phyloP scores from a whole-genome alignment of 2,797 vertebrate species.

The Sciurus carolinensis region DNA sequence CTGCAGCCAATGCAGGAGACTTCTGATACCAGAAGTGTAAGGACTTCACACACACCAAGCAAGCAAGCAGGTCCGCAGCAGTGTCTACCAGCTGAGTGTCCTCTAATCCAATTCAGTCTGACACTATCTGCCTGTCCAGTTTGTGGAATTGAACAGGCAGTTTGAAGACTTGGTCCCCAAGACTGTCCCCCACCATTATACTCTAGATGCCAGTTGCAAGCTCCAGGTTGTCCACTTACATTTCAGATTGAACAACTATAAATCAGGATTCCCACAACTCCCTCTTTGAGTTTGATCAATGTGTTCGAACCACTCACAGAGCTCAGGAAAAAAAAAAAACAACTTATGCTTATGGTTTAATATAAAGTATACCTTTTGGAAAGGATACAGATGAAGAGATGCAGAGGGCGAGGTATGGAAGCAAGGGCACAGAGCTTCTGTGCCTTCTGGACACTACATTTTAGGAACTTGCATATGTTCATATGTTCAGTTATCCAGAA shows the following conservation, averaged over 20 bases:
- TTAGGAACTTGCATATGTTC: no score
- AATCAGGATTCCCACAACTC: background rate
- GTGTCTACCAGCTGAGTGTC: no score
- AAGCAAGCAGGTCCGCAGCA: background rate
- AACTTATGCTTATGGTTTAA: background rate
- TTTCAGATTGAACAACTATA: background rate
- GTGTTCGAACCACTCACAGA: background rate
- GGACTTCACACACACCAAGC: no score
- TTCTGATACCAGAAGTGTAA: background rate
- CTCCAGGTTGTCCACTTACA: background rate
- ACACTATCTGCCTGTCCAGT: background rate
- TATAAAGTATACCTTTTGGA: background rate
- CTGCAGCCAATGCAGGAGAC: background rate
- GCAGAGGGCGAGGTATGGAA: no score
- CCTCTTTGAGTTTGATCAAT: background rate
- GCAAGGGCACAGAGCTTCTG: no score
- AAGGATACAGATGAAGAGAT: no score
- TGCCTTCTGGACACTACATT: no score
- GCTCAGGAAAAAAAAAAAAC: background rate
- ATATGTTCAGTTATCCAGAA: background rate
- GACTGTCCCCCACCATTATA: background rate
- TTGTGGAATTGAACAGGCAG: background rate
- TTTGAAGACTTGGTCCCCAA: background rate
- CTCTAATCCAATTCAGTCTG: background rate
- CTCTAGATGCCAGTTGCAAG: background rate